Conservation (phyloP, 2,113 vertebrate genomes). For the Acrocephalus kingi region DNA sequence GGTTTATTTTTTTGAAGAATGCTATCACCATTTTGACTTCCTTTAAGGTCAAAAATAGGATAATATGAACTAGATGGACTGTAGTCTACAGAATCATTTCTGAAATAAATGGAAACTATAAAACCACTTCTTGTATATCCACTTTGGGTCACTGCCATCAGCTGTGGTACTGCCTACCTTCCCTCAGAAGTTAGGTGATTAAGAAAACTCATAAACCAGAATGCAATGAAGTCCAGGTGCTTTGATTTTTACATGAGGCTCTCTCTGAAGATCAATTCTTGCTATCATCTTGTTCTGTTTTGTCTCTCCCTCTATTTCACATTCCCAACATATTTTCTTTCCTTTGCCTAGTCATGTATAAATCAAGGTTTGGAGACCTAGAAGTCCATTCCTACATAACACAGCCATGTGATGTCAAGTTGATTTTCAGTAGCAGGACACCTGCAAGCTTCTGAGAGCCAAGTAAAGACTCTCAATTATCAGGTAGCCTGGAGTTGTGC, state of each 20-base stretch:
- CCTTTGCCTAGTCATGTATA: background rate
- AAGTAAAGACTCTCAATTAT: background rate
- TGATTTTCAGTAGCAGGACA: background rate
- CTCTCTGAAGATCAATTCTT: background rate
- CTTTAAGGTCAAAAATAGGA: background rate
- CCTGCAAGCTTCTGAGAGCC: background rate
- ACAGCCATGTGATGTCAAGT: background rate
- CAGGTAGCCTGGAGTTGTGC: background rate
- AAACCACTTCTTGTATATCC: background rate
- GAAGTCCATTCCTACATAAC: background rate
- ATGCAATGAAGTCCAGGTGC: background rate
- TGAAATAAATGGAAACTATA: constrained; percentile 22
- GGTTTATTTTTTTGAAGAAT: background rate
- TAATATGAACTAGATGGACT: background rate
- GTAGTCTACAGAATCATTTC: background rate
- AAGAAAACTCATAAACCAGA: background rate
- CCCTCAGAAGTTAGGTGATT: background rate
- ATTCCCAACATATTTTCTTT: background rate
- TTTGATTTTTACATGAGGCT: background rate
- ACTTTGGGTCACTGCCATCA: background rate
- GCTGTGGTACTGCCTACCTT: background rate
- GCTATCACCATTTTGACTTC: background rate
- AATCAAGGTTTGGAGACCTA: background rate
- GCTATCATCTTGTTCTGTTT: background rate
- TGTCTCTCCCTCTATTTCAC: background rate